Conservation (phyloP, 2,888 invertebrate genomes). For the Acrobasis consociella region DNA sequence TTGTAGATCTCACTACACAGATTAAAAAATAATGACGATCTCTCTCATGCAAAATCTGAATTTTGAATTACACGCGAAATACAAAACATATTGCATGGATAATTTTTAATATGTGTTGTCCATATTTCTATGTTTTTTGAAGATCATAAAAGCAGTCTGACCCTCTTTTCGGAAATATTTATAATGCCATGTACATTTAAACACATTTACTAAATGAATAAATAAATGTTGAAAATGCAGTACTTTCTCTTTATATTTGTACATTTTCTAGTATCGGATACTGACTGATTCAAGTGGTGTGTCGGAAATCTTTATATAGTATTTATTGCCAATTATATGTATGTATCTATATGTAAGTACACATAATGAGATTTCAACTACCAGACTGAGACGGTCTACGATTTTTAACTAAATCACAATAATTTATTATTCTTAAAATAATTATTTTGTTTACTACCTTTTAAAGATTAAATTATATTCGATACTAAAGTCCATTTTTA, state of each 20-base stretch:
- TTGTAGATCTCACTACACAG: too few relatives aligned
- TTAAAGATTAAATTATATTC: background rate
- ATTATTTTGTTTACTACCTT: conserved; percentile 3
- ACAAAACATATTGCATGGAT: too few relatives aligned
- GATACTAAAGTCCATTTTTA: background rate
- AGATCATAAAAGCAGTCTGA: too few relatives aligned
- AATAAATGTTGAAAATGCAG: background rate
- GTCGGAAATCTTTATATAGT: conserved; percentile 17
- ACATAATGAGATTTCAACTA: conserved; percentile 32
- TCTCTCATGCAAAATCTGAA: too few relatives aligned
- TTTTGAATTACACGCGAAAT: too few relatives aligned
- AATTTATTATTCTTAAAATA: background rate
- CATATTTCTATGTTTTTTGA: too few relatives aligned
- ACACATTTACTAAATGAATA: too few relatives aligned
- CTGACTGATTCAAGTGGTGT: conserved; percentile 31
- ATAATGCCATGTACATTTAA: too few relatives aligned
- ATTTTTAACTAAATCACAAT: conserved; percentile 24
- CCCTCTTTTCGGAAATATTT: too few relatives aligned
- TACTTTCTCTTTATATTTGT: background rate
- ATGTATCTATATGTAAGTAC: conserved; percentile 30
- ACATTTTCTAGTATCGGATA: conserved; percentile 41
- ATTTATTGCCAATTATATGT: conserved; percentile 33
- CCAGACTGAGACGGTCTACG: conserved; percentile 50
- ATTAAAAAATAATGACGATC: too few relatives aligned
- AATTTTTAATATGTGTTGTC: too few relatives aligned